phyloP scores from a whole-genome alignment of 2,888 invertebrate species.

The Lepetodrilus schrolli region DNA sequence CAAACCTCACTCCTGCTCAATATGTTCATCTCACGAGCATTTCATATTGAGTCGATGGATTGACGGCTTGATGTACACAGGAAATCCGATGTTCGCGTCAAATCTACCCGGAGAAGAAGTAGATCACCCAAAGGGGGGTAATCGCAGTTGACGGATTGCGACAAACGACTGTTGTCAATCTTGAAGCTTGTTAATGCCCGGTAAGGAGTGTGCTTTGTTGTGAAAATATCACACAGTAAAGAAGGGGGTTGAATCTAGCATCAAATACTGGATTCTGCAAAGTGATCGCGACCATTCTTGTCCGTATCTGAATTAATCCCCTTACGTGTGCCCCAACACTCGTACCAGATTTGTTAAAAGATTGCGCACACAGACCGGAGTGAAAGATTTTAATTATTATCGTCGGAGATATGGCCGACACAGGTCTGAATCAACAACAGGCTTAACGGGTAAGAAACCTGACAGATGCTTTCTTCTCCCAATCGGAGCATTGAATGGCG shows the following conservation, averaged over 20 bases:
- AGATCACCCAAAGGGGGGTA: background rate
- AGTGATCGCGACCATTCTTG: background rate
- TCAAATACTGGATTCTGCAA: background rate
- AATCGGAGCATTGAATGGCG: background rate
- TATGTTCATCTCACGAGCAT: background rate
- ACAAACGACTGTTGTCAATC: background rate
- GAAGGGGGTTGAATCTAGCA: background rate
- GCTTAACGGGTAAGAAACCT: background rate
- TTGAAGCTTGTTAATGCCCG: background rate
- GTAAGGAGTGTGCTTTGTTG: constrained; percentile 12
- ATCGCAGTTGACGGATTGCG: background rate
- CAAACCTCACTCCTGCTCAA: background rate
- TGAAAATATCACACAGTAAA: constrained; percentile 9
- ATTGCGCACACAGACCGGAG: constrained; percentile 2
- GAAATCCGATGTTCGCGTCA: background rate
- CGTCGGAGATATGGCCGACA: constrained; percentile 23
- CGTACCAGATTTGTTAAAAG: constrained; percentile 12
- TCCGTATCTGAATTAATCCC: background rate
- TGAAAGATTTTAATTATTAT: constrained; percentile 23
- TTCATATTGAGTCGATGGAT: background rate
- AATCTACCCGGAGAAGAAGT: background rate
- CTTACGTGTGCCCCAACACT: constrained; percentile 7
- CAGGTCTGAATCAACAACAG: constrained; percentile 4
- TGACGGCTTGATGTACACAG: background rate
- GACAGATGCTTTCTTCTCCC: background rate